These are phyloP conservation scores for Phrixothrix hirtus DNA, from an alignment of 2,888 invertebrate genomes.

Conservation along the genomic window DNA sequence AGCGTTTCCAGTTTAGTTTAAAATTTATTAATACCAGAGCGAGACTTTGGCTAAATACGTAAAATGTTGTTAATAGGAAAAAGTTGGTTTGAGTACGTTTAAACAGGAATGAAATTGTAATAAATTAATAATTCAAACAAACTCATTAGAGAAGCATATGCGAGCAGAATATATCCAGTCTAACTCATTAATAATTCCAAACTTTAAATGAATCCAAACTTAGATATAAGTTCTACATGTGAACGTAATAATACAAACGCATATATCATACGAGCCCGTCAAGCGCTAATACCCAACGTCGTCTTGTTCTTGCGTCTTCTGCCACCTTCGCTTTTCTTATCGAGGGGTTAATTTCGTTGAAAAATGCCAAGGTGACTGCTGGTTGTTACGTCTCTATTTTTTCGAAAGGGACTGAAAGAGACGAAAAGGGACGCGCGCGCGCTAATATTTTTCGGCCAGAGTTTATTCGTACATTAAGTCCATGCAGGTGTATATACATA, in stretches of 20 bases:
- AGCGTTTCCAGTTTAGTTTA: too few species aligned
- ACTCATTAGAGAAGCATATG: constrained; percentile 53
- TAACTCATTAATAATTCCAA: constrained; percentile 55
- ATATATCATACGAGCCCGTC: constrained; percentile 42
- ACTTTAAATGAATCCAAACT: constrained; percentile 53
- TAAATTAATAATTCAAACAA: constrained; percentile 55
- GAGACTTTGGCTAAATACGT: too few species aligned
- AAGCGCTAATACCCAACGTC: constrained; percentile 39
- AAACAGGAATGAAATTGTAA: constrained; percentile 47
- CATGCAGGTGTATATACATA: constrained; percentile 26
- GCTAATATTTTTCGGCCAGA: constrained; percentile 13
- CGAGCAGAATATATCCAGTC: constrained; percentile 49
- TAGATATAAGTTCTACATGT: constrained; percentile 52
- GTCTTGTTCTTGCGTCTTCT: constrained; percentile 34
- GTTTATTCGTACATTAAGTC: constrained; percentile 27
- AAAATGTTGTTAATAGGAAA: too few species aligned
- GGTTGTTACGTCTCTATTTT: constrained; percentile 31
- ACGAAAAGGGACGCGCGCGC: constrained; percentile 17
- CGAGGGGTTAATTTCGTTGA: constrained; percentile 25
- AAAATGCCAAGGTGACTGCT: constrained; percentile 29
- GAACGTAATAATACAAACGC: constrained; percentile 49
- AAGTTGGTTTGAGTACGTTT: constrained; percentile 28
- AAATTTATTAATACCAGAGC: neutral
- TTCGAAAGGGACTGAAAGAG: constrained; percentile 22
- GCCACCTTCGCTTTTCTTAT: constrained; percentile 26